Conservation (phyloP, 2,113 vertebrate species). For the Toxotes chatareus region DNA sequence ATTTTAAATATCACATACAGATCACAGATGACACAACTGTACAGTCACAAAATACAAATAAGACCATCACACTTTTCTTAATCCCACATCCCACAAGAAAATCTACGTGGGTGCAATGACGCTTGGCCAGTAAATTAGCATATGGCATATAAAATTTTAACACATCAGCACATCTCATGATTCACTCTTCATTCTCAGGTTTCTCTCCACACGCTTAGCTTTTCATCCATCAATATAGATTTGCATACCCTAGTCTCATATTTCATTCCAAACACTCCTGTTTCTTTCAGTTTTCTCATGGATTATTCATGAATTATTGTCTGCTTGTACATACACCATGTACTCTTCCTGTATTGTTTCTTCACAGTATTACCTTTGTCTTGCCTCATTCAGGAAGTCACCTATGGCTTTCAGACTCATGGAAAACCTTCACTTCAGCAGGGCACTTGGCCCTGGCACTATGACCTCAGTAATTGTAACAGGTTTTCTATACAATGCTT, state of each 20-base stretch:
- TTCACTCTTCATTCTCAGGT: slow-evolving; percentile 1
- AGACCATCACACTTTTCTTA: not conserved
- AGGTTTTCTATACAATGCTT: not conserved
- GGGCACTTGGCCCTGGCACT: not conserved
- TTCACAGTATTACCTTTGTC: not conserved
- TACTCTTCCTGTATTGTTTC: slow-evolving; percentile 9
- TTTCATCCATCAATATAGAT: not conserved
- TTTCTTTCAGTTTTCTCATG: slow-evolving; percentile 35
- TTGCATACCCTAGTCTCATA: slow-evolving; percentile 3
- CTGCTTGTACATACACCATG: slow-evolving; percentile 10
- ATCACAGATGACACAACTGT: not conserved
- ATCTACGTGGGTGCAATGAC: no score
- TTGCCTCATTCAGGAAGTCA: not conserved
- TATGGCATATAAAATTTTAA: no score
- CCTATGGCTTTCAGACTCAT: not conserved
- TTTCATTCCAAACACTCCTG: slow-evolving; percentile 23
- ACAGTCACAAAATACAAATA: not conserved
- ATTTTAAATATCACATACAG: not conserved
- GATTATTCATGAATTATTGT: slow-evolving; percentile 41
- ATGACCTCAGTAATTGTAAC: not conserved
- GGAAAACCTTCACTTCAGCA: slow-evolving; percentile 2
- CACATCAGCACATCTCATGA: not conserved
- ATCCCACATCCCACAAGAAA: no score
- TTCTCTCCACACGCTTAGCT: slow-evolving; percentile 14
- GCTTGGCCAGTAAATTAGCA: no score